Percentiles rank a stretch among this genome's conserved stretches.
phyloP scores from a whole-genome alignment of 2,797 vertebrate genomes.

The Pelochelys cantorii region DNA sequence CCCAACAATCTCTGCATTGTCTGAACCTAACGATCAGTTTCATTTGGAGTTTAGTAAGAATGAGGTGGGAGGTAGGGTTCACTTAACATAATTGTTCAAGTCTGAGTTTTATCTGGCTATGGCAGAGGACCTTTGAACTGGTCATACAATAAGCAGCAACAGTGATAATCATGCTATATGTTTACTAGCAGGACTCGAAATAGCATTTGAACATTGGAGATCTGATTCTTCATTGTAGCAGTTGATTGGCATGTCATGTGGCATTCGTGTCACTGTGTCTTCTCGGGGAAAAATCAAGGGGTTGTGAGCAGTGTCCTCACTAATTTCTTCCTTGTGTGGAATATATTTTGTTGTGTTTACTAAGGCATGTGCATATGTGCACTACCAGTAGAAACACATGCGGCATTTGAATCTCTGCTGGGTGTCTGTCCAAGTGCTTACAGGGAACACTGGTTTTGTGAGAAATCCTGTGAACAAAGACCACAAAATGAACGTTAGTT shows the following conservation, averaged over 20 bases:
- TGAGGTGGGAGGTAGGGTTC: conserved; percentile 38
- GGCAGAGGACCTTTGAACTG: conserved; percentile 33
- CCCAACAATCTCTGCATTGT: background rate
- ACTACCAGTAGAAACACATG: too few species aligned
- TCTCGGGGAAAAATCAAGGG: conserved; percentile 49
- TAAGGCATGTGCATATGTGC: too few species aligned
- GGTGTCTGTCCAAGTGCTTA: too few species aligned
- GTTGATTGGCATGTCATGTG: conserved; percentile 69
- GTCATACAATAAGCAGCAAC: conserved; percentile 69
- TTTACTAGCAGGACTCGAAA: conserved; percentile 67
- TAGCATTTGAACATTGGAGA: conserved; percentile 15
- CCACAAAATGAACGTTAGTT: background rate
- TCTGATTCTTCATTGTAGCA: conserved; percentile 9
- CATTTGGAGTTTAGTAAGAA: conserved; percentile 54
- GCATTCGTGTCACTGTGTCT: conserved; percentile 30
- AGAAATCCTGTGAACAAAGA: background rate
- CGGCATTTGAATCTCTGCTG: too few species aligned
- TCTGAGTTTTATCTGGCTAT: conserved; percentile 42
- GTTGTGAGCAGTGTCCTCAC: background rate
- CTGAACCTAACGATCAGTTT: background rate
- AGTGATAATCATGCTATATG: conserved; percentile 64
- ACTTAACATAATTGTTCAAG: conserved; percentile 62
- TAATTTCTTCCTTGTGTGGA: too few species aligned
- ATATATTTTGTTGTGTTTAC: too few species aligned
- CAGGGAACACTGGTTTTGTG: too few species aligned